Percentiles rank a stretch among this genome's conserved stretches.
Evolutionary conservation across 2,113 vertebrate genomes (phyloP).

Genomic region (Stegostoma tigrinum): DNA sequence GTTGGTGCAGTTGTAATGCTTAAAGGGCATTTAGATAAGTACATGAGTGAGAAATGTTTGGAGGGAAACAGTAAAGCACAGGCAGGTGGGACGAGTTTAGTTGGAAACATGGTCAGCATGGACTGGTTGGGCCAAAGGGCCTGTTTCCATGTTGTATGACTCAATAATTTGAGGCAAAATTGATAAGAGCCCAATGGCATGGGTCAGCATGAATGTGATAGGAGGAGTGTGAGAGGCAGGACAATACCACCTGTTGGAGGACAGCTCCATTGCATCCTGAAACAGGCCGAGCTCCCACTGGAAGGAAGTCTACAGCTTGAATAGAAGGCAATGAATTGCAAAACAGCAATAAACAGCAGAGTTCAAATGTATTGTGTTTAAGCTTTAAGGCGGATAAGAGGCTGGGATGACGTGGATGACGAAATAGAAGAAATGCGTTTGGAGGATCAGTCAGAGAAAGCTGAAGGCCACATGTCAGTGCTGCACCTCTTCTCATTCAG

Average conservation of each 20-base stretch:
- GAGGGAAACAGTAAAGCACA: no score
- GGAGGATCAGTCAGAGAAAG: slow-evolving; percentile 70
- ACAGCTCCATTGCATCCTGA: background rate
- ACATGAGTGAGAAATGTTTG: no score
- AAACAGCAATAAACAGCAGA: background rate
- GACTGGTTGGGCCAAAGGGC: no score
- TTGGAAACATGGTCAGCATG: no score
- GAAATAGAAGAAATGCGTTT: slow-evolving; percentile 74
- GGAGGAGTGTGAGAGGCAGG: no score
- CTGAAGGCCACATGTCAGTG: slow-evolving; percentile 65
- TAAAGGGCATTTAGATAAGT: no score
- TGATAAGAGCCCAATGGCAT: no score
- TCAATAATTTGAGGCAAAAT: no score
- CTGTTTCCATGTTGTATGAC: no score
- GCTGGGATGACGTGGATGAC: slow-evolving; percentile 58
- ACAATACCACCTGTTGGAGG: background rate
- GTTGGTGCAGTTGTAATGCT: no score
- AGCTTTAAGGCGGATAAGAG: slow-evolving; percentile 71
- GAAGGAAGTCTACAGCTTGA: background rate
- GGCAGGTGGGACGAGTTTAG: no score
- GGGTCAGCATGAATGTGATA: no score
- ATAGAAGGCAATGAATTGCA: background rate
- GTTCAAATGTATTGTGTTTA: background rate
- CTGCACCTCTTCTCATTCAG: slow-evolving; percentile 61
- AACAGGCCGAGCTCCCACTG: background rate